phyloP scores from a whole-genome alignment of 2,888 invertebrate species.

The Calameuta filiformis region DNA sequence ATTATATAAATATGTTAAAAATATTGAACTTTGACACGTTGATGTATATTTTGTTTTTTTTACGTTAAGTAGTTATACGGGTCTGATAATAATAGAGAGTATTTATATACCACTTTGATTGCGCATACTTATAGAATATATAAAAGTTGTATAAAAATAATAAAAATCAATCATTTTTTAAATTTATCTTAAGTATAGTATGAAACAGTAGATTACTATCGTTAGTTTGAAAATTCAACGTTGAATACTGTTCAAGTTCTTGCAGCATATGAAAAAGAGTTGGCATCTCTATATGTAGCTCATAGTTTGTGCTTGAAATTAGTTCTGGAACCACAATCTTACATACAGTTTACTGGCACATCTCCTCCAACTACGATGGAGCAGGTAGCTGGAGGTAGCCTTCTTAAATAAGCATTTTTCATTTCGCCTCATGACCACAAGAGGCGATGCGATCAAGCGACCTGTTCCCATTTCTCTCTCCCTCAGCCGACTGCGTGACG shows the following conservation, averaged over 20 bases:
- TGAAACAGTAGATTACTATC: background rate
- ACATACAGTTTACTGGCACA: too few relatives aligned
- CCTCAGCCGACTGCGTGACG: too few relatives aligned
- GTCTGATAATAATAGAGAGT: background rate
- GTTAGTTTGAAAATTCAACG: background rate
- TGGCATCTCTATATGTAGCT: background rate
- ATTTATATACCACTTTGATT: background rate
- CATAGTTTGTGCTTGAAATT: background rate
- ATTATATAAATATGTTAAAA: background rate
- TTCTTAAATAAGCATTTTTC: too few relatives aligned
- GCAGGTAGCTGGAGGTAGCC: too few relatives aligned
- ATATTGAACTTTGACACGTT: background rate
- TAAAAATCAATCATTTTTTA: background rate
- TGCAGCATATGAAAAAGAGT: background rate
- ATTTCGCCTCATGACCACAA: too few relatives aligned
- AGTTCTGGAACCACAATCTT: background rate
- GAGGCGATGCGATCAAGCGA: too few relatives aligned
- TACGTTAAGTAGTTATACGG: background rate
- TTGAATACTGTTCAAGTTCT: background rate
- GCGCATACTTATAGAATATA: background rate
- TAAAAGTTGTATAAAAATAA: background rate
- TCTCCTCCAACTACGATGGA: too few relatives aligned
- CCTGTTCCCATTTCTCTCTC: too few relatives aligned
- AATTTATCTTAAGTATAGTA: background rate
- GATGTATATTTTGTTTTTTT: background rate